Evolutionary conservation across 2,797 vertebrate genomes (phyloP).

Genomic region (Dendrocincla tyrannina): DNA sequence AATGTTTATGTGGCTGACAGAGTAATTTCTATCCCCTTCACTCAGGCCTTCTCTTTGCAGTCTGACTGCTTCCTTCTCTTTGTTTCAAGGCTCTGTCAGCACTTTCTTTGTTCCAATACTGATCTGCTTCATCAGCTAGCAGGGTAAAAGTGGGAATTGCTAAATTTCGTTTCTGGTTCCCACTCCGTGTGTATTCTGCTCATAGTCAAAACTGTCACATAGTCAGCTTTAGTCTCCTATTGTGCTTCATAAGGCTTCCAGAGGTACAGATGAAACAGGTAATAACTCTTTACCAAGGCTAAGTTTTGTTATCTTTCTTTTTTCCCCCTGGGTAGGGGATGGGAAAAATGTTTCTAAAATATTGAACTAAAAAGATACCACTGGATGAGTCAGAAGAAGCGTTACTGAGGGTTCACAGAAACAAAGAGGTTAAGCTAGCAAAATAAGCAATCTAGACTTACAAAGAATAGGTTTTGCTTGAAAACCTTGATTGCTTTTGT

Average conservation of each 20-base stretch:
- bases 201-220: neutral
- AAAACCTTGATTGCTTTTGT: constrained; percentile 8
- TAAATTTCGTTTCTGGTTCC: neutral
- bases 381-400: neutral
- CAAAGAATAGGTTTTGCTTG: neutral
- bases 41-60: neutral
- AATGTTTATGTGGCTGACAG: neutral
- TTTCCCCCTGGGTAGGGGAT: neutral
- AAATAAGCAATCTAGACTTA: neutral
- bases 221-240: neutral
- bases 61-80: neutral
- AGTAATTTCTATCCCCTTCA: neutral
- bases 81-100: constrained; percentile 12
- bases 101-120: neutral
- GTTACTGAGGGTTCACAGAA: neutral
- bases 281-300: neutral
- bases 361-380: neutral
- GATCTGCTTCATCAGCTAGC: neutral
- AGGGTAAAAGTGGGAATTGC: neutral
- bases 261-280: neutral
- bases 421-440: neutral
- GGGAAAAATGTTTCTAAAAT: neutral
- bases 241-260: neutral
- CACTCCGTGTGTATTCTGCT: neutral
- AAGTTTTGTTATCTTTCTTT: neutral